Percentiles rank a stretch among this genome's conserved stretches.
Conservation (phyloP, 2,888 invertebrate species). For the Hemaris fuciformis region DNA sequence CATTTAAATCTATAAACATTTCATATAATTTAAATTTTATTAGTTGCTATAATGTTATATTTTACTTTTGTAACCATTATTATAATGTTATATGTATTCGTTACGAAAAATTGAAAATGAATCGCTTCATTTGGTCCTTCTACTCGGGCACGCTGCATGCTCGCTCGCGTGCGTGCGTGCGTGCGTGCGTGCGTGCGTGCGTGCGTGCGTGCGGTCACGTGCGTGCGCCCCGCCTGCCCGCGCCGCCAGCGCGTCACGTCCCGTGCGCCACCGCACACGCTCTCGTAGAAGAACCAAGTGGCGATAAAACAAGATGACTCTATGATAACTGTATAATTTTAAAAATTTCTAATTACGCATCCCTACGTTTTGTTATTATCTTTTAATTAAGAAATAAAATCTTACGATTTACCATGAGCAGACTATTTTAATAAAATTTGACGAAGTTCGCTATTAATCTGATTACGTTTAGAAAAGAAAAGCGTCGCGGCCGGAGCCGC, state of each 20-base stretch:
- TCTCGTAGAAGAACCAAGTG: slow-evolving; percentile 50
- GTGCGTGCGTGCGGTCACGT: neutral
- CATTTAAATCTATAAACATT: slow-evolving; percentile 81
- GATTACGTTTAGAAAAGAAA: slow-evolving; percentile 75
- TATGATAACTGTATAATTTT: slow-evolving; percentile 82
- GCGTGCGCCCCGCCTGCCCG: slow-evolving; percentile 22
- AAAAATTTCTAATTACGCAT: slow-evolving; percentile 82
- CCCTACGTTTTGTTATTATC: slow-evolving; percentile 81
- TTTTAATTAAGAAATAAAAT: slow-evolving; percentile 81
- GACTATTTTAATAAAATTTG: slow-evolving; percentile 79
- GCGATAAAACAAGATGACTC: slow-evolving; percentile 69
- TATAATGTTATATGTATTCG: slow-evolving; percentile 81
- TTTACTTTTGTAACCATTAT: slow-evolving; percentile 81
- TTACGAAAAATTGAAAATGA: slow-evolving; percentile 74
- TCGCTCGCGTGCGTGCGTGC: neutral
- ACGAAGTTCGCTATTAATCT: slow-evolving; percentile 76
- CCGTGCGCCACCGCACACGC: slow-evolving; percentile 23
- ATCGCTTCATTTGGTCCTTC: slow-evolving; percentile 56
- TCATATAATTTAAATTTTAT: slow-evolving; percentile 82
- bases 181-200: neutral
- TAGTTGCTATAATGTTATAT: slow-evolving; percentile 81
- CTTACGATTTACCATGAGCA: slow-evolving; percentile 80
- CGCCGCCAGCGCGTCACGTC: slow-evolving; percentile 16
- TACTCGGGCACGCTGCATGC: neutral
- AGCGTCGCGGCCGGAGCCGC: slow-evolving; percentile 53